Conservation (phyloP, 2,113 vertebrate genomes). For the Callithrix jacchus region DNA sequence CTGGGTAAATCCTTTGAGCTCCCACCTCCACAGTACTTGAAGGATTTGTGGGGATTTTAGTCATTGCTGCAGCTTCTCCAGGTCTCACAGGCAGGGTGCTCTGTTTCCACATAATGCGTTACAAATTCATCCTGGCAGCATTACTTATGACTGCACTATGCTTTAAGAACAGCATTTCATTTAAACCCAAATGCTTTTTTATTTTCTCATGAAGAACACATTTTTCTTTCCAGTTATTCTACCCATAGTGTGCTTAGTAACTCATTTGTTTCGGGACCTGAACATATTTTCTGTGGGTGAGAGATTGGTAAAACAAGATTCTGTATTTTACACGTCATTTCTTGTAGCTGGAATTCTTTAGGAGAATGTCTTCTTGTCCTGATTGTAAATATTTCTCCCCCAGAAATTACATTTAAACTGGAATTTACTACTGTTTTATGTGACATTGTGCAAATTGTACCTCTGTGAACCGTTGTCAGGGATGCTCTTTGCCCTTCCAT, state of each 20-base stretch:
- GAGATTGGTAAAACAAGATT: not conserved
- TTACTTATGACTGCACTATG: not conserved
- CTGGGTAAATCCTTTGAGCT: not conserved
- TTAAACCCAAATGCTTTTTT: not conserved
- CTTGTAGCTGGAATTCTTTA: constrained; percentile 31
- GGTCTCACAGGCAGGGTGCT: not conserved
- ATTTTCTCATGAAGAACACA: not conserved
- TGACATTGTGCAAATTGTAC: not conserved
- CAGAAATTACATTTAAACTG: not conserved
- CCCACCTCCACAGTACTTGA: not conserved
- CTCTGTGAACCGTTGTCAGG: not conserved
- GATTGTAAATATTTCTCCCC: constrained; percentile 18
- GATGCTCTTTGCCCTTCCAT: not conserved
- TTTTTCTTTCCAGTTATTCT: not conserved
- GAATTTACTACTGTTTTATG: not conserved
- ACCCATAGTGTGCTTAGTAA: not conserved
- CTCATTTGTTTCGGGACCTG: not conserved
- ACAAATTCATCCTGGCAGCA: not conserved
- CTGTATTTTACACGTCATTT: not conserved
- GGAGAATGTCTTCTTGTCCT: not conserved
- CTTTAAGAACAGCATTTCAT: not conserved
- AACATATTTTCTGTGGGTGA: not conserved
- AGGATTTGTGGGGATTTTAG: not conserved
- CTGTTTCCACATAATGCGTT: fast-evolving
- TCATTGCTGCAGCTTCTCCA: not conserved